Evolutionary conservation across 1,140 invertebrate species (phyloP).

Genomic region (Drosophila pallidifrons): DNA sequence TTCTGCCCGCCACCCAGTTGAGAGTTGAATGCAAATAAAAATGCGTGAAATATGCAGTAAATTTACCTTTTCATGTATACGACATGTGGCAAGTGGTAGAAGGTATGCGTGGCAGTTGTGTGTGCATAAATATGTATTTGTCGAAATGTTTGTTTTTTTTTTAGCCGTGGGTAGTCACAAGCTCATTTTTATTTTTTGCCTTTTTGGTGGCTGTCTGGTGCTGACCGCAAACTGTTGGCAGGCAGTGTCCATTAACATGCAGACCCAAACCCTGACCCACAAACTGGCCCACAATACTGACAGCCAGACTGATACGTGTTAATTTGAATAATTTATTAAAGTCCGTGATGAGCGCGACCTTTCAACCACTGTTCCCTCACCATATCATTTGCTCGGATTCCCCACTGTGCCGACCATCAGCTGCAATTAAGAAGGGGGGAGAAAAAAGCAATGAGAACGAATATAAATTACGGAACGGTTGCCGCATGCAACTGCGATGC

Average conservation of each 20-base stretch:
- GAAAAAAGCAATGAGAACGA: slow-evolving; percentile 68
- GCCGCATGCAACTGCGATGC: slow-evolving; percentile 32
- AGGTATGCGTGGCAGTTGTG: slow-evolving; percentile 12
- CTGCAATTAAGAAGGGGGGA: slow-evolving; percentile 7
- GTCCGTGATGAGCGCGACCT: slow-evolving; percentile 76
- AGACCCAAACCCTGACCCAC: slow-evolving; percentile 32
- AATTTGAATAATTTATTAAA: slow-evolving; percentile 84
- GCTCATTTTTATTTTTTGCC: slow-evolving; percentile 9
- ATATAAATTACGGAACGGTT: slow-evolving; percentile 73
- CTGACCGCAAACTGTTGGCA: slow-evolving; percentile 78
- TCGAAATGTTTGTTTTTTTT: slow-evolving; percentile 34
- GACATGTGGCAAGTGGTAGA: slow-evolving; percentile 23
- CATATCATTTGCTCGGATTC: slow-evolving; percentile 22
- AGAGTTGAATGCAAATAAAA: slow-evolving; percentile 71
- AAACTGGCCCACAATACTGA: slow-evolving; percentile 11
- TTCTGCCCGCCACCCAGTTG: not conserved
- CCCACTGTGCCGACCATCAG: not conserved
- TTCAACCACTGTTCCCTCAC: slow-evolving; percentile 54
- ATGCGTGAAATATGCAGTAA: slow-evolving; percentile 77
- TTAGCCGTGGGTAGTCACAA: slow-evolving; percentile 30
- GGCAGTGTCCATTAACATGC: slow-evolving; percentile 52
- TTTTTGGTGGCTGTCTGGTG: slow-evolving; percentile 47
- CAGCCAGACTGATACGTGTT: slow-evolving; percentile 68
- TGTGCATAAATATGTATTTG: slow-evolving; percentile 16
- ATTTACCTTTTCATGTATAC: slow-evolving; percentile 54